Evolutionary conservation across 2,888 invertebrate genomes (phyloP).

Genomic region (Eilema sororculum): DNA sequence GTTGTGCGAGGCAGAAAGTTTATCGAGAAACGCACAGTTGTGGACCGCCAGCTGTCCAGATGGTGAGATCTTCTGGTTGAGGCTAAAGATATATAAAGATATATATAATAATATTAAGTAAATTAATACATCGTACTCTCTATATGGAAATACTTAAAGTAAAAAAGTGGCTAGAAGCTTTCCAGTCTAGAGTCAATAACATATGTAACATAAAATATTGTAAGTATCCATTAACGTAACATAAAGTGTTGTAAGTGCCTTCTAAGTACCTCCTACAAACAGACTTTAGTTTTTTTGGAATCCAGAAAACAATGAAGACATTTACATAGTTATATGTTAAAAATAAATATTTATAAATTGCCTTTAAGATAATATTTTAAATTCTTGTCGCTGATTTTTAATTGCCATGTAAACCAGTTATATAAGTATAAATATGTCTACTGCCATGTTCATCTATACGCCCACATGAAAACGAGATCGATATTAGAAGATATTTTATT

Average conservation of each 20-base stretch:
- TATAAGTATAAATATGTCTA: constrained; percentile 1
- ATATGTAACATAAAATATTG: background rate
- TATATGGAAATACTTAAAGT: too few relatives aligned
- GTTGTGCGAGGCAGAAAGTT: too few relatives aligned
- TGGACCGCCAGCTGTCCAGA: too few relatives aligned
- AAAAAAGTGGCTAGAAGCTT: background rate
- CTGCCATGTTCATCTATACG: background rate
- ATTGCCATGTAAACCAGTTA: constrained; percentile 9
- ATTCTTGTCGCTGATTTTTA: background rate
- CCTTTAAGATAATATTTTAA: background rate
- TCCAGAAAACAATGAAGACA: background rate
- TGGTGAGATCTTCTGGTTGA: too few relatives aligned
- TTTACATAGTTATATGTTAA: background rate
- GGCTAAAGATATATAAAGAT: too few relatives aligned
- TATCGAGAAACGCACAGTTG: too few relatives aligned
- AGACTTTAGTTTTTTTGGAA: background rate
- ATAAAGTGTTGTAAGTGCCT: background rate
- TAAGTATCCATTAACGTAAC: background rate
- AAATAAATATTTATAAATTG: constrained; percentile 9
- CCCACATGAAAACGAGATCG: background rate
- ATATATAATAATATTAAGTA: too few relatives aligned
- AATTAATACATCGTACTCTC: too few relatives aligned
- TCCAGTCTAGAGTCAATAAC: background rate
- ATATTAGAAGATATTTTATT: background rate
- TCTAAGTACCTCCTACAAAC: background rate